A percentile compares a stretch with the other conserved stretches of the same genome.
phyloP scores from a whole-genome alignment of 1,140 invertebrate genomes.

The Aphis gossypii region DNA sequence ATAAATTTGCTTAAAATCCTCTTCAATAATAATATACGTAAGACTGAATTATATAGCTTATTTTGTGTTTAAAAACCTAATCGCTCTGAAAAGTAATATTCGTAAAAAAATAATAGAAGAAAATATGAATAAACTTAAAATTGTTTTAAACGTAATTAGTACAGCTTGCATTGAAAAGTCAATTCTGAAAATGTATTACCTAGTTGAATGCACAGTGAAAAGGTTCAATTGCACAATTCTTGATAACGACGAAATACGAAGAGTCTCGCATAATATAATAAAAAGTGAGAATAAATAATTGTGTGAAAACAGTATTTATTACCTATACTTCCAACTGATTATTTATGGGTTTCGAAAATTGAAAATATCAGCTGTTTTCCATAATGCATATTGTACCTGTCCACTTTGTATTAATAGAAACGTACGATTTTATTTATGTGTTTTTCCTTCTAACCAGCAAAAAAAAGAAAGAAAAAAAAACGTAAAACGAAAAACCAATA shows the following conservation, averaged over 20 bases:
- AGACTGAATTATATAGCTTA: neutral
- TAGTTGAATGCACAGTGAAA: neutral
- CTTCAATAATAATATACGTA: neutral
- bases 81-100: neutral
- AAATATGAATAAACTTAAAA: neutral
- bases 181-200: neutral
- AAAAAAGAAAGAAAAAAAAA: neutral
- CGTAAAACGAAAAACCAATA: slow-evolving; percentile 21
- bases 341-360: slow-evolving; percentile 34
- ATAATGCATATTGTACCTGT: slow-evolving; percentile 25
- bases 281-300: slow-evolving; percentile 24
- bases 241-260: neutral
- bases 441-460: neutral
- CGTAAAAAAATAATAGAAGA: neutral
- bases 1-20: slow-evolving; percentile 1
- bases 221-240: neutral
- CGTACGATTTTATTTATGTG: slow-evolving; percentile 5
- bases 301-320: neutral
- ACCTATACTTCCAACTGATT: slow-evolving; percentile 6
- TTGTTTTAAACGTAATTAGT: neutral
- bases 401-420: slow-evolving; percentile 28
- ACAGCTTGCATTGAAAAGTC: neutral
- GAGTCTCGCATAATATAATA: neutral
- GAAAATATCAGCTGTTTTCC: slow-evolving; percentile 25
- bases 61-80: neutral